phyloP scores from a whole-genome alignment of 2,888 invertebrate species.

The Brachynemurus nebulosus region DNA sequence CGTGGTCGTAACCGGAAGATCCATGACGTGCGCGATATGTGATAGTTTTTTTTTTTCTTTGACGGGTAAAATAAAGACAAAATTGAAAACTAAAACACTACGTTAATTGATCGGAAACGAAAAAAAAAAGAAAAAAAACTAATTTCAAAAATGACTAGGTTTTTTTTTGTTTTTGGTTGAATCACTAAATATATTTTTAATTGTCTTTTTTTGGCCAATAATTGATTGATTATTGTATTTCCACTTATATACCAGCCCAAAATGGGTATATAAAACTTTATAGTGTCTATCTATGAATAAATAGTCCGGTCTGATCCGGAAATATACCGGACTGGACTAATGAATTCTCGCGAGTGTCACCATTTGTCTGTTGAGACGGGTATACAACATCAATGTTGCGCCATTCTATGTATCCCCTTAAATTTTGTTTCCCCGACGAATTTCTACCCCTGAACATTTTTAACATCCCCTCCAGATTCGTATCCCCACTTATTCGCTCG shows the following conservation, averaged over 20 bases:
- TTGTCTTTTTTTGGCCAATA: neutral
- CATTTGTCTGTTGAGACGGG: no score
- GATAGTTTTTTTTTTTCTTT: no score
- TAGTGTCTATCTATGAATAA: neutral
- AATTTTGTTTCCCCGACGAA: neutral
- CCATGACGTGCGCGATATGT: no score
- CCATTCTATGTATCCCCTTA: neutral
- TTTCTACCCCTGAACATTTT: no score
- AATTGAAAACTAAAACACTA: no score
- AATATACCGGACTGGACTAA: slow-evolving; percentile 1
- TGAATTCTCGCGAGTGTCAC: neutral
- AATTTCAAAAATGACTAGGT: no score
- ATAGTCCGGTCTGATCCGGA: neutral
- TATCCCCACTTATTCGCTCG: no score
- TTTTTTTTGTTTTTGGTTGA: no score
- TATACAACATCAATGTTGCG: neutral
- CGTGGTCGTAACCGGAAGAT: neutral
- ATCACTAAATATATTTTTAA: neutral
- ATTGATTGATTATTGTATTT: neutral
- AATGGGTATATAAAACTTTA: neutral
- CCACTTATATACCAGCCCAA: neutral
- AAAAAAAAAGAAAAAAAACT: neutral
- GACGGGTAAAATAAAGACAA: no score
- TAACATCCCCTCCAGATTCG: no score
- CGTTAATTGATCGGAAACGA: no score